Base-by-base conservation (phyloP, 2,113 vertebrate genomes). In the Hystrix cristata region DNA sequence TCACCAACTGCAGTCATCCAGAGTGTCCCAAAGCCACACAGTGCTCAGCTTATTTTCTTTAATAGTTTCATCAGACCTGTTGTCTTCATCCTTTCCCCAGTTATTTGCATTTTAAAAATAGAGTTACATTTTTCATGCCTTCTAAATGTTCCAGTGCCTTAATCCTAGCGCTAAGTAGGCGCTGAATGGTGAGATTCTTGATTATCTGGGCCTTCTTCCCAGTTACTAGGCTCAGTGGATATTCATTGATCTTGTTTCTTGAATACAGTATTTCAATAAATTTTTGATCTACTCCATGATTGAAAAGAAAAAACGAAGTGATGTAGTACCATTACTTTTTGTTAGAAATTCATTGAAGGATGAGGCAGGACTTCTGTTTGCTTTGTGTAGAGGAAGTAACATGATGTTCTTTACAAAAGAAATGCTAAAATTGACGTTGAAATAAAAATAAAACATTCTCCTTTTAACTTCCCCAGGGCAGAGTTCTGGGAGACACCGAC, bases 221-320 rank as follows among this genome's bases (percentile, higher is more conserved):
- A 78, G 57, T 78, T 80, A 64, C 7, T 34, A 3, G 13, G 9
- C 29, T 85, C 31, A 91, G 19, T 12, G 62, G 43, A 65, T 90
- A 78, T 86, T 93, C 89, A 59, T 46, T 48, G 29, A 67, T 90
- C 67, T 96, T 94, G 25, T 87, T 74, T 79, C 27, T 90, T 25
- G 19, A 62, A 23, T 76, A 14, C 23, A 72, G 18, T 71, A 90
- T 91, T 96, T 90, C 71, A 88, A 16, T 84, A 84, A 69, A 76
- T 53, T 48, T 92, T 83, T 81, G 51, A 95, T 78, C 91, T 38
- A 78, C 16, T 91, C 51, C 27, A 31, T 69, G 46, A 90, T 51
- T 46, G 31, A 85, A 89, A 91, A 71, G 31, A 87, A 81, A 92
- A 84, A 29, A 9, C 27, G 12, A 95, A 86, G 27, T 74, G 76